Percentiles rank a stretch among this genome's conserved stretches.
These are phyloP conservation scores for Patella pellucida DNA, from an alignment of 2,888 invertebrate species.

Conservation along the genomic window DNA sequence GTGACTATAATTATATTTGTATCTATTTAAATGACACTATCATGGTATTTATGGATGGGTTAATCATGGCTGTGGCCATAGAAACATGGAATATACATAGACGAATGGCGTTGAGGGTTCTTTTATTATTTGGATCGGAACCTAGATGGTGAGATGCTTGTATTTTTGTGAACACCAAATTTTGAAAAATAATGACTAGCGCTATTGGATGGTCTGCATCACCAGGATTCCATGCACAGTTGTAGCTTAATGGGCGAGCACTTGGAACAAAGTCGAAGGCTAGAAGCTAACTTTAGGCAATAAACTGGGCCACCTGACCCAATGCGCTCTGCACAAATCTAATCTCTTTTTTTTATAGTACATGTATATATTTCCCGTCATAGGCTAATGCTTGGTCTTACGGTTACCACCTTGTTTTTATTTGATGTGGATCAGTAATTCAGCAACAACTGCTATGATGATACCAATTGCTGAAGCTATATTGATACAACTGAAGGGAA, in stretches of 20 bases:
- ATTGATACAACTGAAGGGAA: constrained; percentile 49
- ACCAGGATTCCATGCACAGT: no score
- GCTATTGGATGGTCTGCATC: no score
- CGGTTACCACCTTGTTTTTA: constrained; percentile 88
- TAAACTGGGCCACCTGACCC: no score
- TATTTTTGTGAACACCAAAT: no score
- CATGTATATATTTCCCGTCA: neutral
- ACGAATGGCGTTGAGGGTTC: constrained; percentile 85
- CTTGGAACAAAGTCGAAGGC: no score
- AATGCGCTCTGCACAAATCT: no score
- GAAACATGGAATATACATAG: constrained; percentile 90
- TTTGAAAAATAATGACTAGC: no score
- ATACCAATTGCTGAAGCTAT: constrained; percentile 67
- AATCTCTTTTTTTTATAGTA: no score
- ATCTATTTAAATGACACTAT: constrained; percentile 56
- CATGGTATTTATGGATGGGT: constrained; percentile 77
- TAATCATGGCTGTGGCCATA: constrained; percentile 89
- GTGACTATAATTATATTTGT: neutral
- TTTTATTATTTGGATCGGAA: constrained; percentile 75
- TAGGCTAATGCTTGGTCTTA: constrained; percentile 65
- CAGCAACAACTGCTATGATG: constrained; percentile 78
- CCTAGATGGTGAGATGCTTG: constrained; percentile 42
- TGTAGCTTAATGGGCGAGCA: no score
- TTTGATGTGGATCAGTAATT: constrained; percentile 98
- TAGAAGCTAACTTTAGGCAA: no score